A percentile compares a stretch with the other conserved stretches of the same genome.
phyloP scores from a whole-genome alignment of 1,140 invertebrate species.

The Pentalonia nigronervosa region DNA sequence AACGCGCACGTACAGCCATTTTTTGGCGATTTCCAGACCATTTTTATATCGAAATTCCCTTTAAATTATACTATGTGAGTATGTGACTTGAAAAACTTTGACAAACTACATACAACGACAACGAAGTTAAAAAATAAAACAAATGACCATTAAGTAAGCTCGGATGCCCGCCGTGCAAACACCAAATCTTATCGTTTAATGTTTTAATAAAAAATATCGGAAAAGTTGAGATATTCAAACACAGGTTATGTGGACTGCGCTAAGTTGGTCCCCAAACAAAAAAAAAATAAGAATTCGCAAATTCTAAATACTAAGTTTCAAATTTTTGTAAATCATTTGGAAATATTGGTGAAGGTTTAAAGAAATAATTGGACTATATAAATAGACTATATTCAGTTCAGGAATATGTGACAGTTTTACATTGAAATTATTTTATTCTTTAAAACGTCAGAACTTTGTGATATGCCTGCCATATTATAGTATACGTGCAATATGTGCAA shows the following conservation, averaged over 20 bases:
- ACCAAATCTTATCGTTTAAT: background rate
- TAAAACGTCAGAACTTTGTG: background rate
- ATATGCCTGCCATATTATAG: background rate
- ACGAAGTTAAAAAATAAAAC: background rate
- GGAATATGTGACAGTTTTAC: background rate
- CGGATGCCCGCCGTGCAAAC: background rate
- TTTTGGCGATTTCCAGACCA: background rate
- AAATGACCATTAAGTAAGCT: background rate
- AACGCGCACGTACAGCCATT: background rate
- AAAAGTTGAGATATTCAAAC: background rate
- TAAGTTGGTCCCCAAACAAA: background rate
- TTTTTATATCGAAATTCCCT: background rate
- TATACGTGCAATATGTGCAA: too few species aligned
- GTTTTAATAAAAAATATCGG: background rate
- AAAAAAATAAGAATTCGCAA: background rate
- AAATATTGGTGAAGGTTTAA: too few species aligned
- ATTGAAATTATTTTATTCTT: background rate
- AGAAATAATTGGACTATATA: background rate
- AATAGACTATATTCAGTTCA: too few species aligned
- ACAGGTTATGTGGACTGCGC: background rate
- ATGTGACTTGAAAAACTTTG: background rate
- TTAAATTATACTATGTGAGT: background rate
- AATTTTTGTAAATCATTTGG: too few species aligned
- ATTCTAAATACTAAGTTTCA: too few species aligned
- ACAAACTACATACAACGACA: background rate